Conservation (phyloP, 2,888 invertebrate species). For the Apamea anceps region DNA sequence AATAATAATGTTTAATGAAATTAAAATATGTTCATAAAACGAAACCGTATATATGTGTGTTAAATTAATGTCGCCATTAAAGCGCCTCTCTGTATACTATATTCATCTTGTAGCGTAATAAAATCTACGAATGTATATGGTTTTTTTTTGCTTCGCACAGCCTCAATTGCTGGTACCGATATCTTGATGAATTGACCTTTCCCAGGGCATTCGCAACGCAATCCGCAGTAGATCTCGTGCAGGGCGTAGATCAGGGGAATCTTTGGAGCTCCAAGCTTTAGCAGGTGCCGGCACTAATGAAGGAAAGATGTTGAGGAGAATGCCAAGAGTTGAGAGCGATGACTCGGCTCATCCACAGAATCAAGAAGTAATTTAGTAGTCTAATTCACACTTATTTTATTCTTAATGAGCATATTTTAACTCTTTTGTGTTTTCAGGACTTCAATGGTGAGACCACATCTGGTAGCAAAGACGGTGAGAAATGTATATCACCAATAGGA, state of each 20-base stretch:
- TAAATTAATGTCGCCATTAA: too few species aligned
- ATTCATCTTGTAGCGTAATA: not conserved
- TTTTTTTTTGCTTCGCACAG: not conserved
- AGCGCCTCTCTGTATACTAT: too few species aligned
- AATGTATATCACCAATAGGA: constrained; percentile 93
- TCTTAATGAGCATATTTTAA: not conserved
- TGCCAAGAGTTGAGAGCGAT: constrained; percentile 94
- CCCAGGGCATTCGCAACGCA: constrained; percentile 90
- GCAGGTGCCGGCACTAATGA: constrained; percentile 84
- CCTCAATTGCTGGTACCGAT: not conserved
- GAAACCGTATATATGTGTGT: too few species aligned
- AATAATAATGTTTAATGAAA: too few species aligned
- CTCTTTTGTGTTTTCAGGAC: constrained; percentile 77
- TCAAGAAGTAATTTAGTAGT: constrained; percentile 69
- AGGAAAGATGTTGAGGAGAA: constrained; percentile 91
- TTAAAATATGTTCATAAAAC: too few species aligned
- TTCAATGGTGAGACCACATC: constrained; percentile 83
- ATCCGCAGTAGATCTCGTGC: constrained; percentile 90
- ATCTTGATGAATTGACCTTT: constrained; percentile 8
- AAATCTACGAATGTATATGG: not conserved
- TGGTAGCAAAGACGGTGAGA: constrained; percentile 89
- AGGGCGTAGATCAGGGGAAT: constrained; percentile 91
- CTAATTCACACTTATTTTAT: not conserved
- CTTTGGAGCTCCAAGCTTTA: constrained; percentile 90
- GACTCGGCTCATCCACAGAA: constrained; percentile 89